Conservation (phyloP, 2,113 vertebrate genomes). For the Vulpes ferrilata region DNA sequence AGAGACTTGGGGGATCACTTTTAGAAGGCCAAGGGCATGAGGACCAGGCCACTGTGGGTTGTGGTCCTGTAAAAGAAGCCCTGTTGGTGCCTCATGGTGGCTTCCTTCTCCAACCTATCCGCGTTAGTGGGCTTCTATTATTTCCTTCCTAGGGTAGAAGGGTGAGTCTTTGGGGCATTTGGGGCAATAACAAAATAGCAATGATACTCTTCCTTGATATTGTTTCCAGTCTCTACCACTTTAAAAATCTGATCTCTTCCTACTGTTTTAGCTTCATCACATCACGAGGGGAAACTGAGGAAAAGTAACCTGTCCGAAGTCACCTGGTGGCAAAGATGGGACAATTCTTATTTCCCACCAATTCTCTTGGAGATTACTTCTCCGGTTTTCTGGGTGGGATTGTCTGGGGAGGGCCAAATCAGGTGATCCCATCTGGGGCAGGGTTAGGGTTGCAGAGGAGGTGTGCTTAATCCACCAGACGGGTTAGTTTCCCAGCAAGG, state of each 20-base stretch:
- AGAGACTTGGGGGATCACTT: not conserved
- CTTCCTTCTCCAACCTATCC: no score
- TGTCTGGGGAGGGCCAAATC: not conserved
- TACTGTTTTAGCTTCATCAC: not conserved
- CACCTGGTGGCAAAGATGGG: not conserved
- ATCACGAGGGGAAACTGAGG: not conserved
- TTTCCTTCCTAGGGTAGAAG: no score
- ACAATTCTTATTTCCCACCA: not conserved
- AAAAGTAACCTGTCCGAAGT: not conserved
- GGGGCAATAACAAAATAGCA: not conserved
- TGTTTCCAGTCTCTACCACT: not conserved
- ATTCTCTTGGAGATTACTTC: not conserved
- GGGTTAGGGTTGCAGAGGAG: not conserved
- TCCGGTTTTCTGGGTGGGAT: accelerated
- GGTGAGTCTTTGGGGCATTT: not conserved
- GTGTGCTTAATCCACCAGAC: not conserved
- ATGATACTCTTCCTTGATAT: not conserved
- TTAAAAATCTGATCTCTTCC: not conserved
- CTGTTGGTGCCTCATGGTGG: accelerated
- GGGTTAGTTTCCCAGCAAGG: not conserved
- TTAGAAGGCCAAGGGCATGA: not conserved
- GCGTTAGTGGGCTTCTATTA: accelerated
- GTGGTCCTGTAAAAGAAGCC: not conserved
- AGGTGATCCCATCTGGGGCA: not conserved
- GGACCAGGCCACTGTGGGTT: not conserved